These are phyloP conservation scores for Lipotes vexillifer DNA, from an alignment of 2,113 vertebrate genomes.

Conservation along the genomic window DNA sequence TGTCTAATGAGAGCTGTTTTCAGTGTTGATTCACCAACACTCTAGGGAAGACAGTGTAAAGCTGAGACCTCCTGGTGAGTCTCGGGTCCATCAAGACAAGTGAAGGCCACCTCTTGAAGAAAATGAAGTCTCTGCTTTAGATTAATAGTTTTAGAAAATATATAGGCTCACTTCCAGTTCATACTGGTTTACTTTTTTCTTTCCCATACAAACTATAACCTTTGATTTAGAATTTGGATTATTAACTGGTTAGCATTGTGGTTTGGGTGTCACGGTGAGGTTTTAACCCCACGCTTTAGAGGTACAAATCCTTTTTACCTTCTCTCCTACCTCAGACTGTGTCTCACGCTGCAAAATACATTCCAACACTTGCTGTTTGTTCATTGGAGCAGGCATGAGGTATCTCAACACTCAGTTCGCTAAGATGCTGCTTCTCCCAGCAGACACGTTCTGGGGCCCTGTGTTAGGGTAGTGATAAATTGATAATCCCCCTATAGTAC, in stretches of 20 bases:
- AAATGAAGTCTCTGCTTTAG: not conserved
- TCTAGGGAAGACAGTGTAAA: not conserved
- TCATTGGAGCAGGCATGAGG: not conserved
- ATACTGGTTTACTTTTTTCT: not conserved
- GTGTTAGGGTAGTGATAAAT: not conserved
- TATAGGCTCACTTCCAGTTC: not conserved
- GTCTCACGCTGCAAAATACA: not conserved
- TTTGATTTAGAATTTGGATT: not conserved
- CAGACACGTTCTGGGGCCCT: not conserved
- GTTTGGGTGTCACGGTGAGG: not conserved
- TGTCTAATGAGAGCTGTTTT: slow-evolving; percentile 60
- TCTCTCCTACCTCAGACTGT: not conserved
- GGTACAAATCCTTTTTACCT: not conserved
- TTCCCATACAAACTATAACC: not conserved
- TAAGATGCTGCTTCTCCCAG: not conserved
- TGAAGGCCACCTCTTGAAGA: slow-evolving; percentile 1
- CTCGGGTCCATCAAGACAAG: not conserved
- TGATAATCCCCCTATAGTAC: not conserved
- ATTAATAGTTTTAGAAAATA: slow-evolving; percentile 26
- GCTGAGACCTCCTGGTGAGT: not conserved
- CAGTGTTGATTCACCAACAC: slow-evolving; percentile 37
- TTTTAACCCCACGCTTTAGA: not conserved
- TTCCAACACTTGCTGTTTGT: not conserved
- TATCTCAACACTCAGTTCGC: not conserved
- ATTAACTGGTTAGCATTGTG: not conserved